These are phyloP conservation scores for Drosophila buzzatii DNA, from an alignment of 2,888 invertebrate genomes.

Conservation along the genomic window DNA sequence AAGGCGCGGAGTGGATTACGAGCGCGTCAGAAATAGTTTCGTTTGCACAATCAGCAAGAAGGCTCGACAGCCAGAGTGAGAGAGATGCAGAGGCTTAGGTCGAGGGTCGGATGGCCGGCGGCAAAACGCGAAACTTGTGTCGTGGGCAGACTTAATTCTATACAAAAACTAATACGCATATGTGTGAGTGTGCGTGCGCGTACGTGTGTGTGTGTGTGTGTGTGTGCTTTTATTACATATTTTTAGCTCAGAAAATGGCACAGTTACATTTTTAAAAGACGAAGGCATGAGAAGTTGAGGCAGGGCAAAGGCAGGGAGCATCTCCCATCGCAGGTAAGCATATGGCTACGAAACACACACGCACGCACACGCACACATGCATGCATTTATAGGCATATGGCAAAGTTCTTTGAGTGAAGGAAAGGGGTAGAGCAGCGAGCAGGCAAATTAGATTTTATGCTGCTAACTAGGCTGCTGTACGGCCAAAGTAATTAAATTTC, in stretches of 20 bases:
- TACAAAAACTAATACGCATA: slow-evolving; percentile 3
- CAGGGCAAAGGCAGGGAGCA: slow-evolving; percentile 16
- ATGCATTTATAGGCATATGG: background rate
- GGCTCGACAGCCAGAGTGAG: background rate
- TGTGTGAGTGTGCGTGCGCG: slow-evolving; percentile 3
- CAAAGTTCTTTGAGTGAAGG: background rate
- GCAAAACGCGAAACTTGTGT: slow-evolving; percentile 42
- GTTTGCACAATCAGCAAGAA: slow-evolving; percentile 58
- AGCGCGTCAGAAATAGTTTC: slow-evolving; percentile 76
- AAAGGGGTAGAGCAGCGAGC: background rate
- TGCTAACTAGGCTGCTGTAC: background rate
- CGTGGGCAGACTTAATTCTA: slow-evolving; percentile 60
- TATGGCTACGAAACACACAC: slow-evolving; percentile 19
- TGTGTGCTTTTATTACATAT: slow-evolving; percentile 52
- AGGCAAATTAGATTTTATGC: slow-evolving; percentile 8
- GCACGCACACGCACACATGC: background rate
- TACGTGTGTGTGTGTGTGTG: slow-evolving; percentile 4
- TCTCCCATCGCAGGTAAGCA: slow-evolving; percentile 19
- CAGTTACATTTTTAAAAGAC: slow-evolving; percentile 61
- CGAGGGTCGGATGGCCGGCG: slow-evolving; percentile 29
- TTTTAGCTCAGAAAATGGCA: slow-evolving; percentile 69
- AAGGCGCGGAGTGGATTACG: slow-evolving; percentile 57
- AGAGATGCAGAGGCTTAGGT: background rate
- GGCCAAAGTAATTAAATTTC: background rate
- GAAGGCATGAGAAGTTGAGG: slow-evolving; percentile 6